Conservation (phyloP, 2,888 invertebrate genomes). For the Andrena dorsata region DNA sequence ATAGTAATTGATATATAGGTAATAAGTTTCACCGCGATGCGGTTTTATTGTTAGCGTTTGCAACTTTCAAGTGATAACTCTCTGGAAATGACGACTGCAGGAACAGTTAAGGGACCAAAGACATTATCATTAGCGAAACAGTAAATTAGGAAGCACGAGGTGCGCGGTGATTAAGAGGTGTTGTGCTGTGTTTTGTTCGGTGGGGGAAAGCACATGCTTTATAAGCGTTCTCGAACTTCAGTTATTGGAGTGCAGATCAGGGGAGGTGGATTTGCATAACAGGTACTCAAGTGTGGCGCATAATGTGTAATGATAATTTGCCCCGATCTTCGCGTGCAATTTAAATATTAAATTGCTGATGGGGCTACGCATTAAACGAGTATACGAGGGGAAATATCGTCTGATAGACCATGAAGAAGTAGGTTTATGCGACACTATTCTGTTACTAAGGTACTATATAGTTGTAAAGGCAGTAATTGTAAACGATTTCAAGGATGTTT, state of each 20-base stretch:
- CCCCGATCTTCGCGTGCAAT: constrained; percentile 36
- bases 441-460: no score
- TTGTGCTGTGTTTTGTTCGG: constrained; percentile 8
- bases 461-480: no score
- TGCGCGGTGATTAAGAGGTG: neutral
- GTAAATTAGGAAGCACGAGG: constrained; percentile 18
- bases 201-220: neutral
- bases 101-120: neutral
- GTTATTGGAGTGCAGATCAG: constrained; percentile 19
- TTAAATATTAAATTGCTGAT: constrained; percentile 25
- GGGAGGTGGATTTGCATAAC: constrained; percentile 45
- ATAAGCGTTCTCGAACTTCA: constrained; percentile 28
- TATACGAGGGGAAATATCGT: constrained; percentile 5
- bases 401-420: constrained; percentile 12
- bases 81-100: neutral
- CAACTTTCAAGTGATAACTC: constrained; percentile 14
- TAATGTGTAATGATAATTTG: constrained; percentile 37
- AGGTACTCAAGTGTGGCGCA: constrained; percentile 20
- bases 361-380: constrained; percentile 21
- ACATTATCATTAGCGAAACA: constrained; percentile 15
- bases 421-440: neutral
- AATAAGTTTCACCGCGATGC: neutral
- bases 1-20: neutral
- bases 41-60: neutral
- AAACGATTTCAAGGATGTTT: no score